These are phyloP conservation scores for Strongylocentrotus purpuratus DNA, from an alignment of 35 echinoderm and acorn worm genomes.

Conservation along the genomic window DNA sequence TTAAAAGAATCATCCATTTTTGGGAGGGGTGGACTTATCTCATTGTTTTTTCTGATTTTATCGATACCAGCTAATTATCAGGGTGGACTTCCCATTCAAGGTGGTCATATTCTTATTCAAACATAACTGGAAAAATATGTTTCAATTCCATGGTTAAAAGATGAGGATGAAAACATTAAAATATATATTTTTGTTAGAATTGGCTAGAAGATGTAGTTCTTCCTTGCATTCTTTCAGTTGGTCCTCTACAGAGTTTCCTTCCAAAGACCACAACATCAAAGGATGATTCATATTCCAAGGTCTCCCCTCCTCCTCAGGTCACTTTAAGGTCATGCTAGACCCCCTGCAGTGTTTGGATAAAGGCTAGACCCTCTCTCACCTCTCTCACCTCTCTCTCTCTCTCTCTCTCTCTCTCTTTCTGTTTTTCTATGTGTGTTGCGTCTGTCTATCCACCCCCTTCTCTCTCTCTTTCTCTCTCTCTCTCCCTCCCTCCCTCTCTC, in stretches of 20 bases:
- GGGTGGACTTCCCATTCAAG: no score
- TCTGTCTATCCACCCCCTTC: not conserved
- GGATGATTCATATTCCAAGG: slow-evolving; percentile 16
- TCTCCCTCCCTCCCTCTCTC: not conserved
- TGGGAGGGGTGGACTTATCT: no score
- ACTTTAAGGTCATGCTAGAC: slow-evolving; percentile 20
- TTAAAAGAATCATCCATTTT: no score
- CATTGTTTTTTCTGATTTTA: no score
- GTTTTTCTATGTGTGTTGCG: no score
- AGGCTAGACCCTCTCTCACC: not conserved
- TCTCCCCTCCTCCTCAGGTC: slow-evolving; percentile 24
- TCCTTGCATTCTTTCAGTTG: not conserved
- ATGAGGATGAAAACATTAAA: not conserved
- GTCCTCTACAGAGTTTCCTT: not conserved
- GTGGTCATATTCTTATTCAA: no score
- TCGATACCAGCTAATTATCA: no score
- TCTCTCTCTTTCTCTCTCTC: not conserved
- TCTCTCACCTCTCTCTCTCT: not conserved
- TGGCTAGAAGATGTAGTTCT: not conserved
- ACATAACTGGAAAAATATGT: no score
- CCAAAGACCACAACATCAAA: not conserved
- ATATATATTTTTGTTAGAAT: not conserved
- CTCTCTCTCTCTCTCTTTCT: no score
- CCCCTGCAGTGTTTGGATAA: slow-evolving; percentile 24
- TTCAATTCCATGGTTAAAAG: not conserved